These are phyloP conservation scores for Melanophora roralis DNA, from an alignment of 2,888 invertebrate genomes.

Conservation along the genomic window DNA sequence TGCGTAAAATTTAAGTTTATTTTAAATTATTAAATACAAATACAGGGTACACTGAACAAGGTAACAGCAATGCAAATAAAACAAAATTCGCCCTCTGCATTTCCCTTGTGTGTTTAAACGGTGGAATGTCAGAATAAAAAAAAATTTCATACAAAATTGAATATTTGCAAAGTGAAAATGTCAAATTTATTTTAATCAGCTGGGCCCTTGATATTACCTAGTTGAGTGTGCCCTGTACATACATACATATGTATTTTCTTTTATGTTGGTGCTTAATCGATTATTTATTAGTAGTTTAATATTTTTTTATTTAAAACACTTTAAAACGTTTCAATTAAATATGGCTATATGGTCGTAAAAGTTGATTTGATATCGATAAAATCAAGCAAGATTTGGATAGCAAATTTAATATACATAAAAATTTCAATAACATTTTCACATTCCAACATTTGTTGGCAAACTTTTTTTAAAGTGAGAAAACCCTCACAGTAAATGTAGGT, in stretches of 20 bases:
- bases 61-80: too few relatives aligned
- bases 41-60: too few relatives aligned
- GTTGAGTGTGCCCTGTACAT: too few relatives aligned
- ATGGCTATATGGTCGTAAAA: slow-evolving; percentile 41
- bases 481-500: slow-evolving; percentile 23
- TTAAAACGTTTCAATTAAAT: slow-evolving; percentile 24
- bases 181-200: too few relatives aligned
- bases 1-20: slow-evolving; percentile 4
- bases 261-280: slow-evolving; percentile 44
- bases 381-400: slow-evolving; percentile 22
- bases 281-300: not conserved
- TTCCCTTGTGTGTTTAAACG: too few relatives aligned
- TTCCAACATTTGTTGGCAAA: slow-evolving; percentile 40
- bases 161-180: too few relatives aligned
- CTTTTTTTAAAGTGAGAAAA: not conserved
- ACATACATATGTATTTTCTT: slow-evolving; percentile 12
- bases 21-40: too few relatives aligned
- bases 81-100: too few relatives aligned
- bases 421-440: slow-evolving; percentile 27
- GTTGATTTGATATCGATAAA: slow-evolving; percentile 2
- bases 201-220: too few relatives aligned
- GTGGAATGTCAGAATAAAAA: too few relatives aligned
- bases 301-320: slow-evolving; percentile 14
- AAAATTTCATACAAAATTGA: too few relatives aligned
- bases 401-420: slow-evolving; percentile 33